These are phyloP conservation scores for Gasterosteus aculeatus DNA, from an alignment of 2,113 vertebrate genomes.

Conservation along the genomic window DNA sequence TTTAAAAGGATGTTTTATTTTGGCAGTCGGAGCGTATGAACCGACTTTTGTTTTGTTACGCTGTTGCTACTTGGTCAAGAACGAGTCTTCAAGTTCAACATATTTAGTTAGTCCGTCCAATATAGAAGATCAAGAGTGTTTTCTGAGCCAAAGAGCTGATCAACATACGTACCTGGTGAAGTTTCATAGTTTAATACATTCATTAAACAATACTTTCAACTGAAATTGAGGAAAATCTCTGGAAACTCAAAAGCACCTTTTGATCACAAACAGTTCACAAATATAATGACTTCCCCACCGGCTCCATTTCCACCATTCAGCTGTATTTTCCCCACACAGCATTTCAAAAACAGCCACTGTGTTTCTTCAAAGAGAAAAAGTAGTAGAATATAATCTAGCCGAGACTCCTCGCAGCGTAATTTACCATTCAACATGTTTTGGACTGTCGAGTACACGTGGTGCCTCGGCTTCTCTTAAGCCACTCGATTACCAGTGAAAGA, in stretches of 20 bases:
- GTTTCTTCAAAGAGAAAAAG: constrained; percentile 49
- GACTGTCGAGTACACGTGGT: background rate
- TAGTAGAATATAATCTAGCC: constrained; percentile 29
- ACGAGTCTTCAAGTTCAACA: background rate
- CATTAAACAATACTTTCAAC: constrained; percentile 15
- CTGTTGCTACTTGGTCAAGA: background rate
- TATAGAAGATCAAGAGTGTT: background rate
- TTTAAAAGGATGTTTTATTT: constrained; percentile 12
- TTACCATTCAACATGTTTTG: constrained; percentile 5
- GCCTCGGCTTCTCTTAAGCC: constrained; percentile 8
- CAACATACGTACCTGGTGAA: background rate
- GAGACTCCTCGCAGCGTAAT: constrained; percentile 13
- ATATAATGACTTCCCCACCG: constrained; percentile 61
- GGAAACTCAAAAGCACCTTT: constrained; percentile 70
- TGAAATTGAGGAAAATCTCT: constrained; percentile 34
- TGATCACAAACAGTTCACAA: constrained; percentile 71
- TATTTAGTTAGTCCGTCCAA: constrained; percentile 7
- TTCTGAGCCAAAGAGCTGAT: constrained; percentile 1
- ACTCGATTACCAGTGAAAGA: constrained; percentile 39
- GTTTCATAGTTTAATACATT: constrained; percentile 16
- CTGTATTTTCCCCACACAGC: background rate
- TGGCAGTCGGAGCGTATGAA: no score
- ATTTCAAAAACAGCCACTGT: constrained; percentile 38
- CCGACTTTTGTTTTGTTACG: background rate
- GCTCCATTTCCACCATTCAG: constrained; percentile 49